Evolutionary conservation across 2,888 invertebrate genomes (phyloP).

Genomic region (Carabus problematicus): DNA sequence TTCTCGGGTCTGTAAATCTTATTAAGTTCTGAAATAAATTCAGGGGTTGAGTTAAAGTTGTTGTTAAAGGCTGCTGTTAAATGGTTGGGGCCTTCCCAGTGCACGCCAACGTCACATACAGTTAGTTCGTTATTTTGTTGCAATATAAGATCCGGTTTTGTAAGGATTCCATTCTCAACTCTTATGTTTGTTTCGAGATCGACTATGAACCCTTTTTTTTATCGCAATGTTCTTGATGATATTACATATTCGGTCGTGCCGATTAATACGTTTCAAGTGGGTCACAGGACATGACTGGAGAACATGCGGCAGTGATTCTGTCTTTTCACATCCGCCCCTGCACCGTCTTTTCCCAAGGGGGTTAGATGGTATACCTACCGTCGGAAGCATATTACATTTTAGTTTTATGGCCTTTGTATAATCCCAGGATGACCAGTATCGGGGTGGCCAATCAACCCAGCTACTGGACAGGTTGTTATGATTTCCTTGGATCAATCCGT

Average conservation of each 20-base stretch:
- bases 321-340: constrained; percentile 33
- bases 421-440: constrained; percentile 44
- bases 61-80: too few species aligned
- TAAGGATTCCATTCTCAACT: background rate
- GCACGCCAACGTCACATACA: too few species aligned
- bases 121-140: too few species aligned
- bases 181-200: constrained; percentile 2
- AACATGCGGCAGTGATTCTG: constrained; percentile 43
- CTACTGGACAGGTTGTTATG: constrained; percentile 44
- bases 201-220: constrained; percentile 1
- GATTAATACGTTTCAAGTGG: constrained; percentile 43
- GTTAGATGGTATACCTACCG: constrained; percentile 40
- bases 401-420: constrained; percentile 44
- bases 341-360: constrained; percentile 29
- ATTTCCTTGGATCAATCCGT: constrained; percentile 38
- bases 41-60: too few species aligned
- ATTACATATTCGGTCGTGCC: constrained; percentile 41
- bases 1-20: too few species aligned
- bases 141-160: constrained; percentile 11
- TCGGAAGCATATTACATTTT: constrained; percentile 38
- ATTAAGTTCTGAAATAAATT: too few species aligned
- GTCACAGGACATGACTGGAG: constrained; percentile 46
- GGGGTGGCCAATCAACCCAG: constrained; percentile 43
- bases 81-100: too few species aligned
- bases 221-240: background rate